A percentile compares a stretch with the other conserved stretches of the same genome.
Evolutionary conservation across 2,797 vertebrate genomes (phyloP).

Genomic region (Xyrichtys novacula): DNA sequence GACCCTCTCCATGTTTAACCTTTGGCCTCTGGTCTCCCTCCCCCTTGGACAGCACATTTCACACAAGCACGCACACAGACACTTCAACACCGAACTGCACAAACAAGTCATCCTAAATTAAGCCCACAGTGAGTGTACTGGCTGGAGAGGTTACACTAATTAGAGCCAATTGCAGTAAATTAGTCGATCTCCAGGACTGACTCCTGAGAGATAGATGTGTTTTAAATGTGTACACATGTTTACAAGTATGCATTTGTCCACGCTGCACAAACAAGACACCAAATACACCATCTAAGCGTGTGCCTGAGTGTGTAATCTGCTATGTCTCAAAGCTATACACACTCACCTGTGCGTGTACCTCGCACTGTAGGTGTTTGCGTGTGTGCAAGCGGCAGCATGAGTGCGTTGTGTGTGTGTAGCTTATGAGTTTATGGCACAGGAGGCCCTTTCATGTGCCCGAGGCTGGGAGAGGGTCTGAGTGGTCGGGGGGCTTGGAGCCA

Average conservation of each 20-base stretch:
- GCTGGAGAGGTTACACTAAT: conserved; percentile 79
- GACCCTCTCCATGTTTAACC: conserved; percentile 84
- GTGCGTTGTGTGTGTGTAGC: conserved; percentile 73
- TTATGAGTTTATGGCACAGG: conserved; percentile 86
- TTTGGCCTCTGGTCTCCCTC: conserved; percentile 77
- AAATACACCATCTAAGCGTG: conserved; percentile 54
- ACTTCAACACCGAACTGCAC: conserved; percentile 46
- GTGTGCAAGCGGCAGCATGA: conserved; percentile 19
- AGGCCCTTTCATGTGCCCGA: conserved; percentile 86
- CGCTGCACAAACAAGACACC: conserved; percentile 40
- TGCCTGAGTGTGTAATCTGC: conserved; percentile 52
- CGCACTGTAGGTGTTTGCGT: conserved; percentile 37
- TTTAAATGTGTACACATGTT: conserved; percentile 57
- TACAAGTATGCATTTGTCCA: conserved; percentile 46
- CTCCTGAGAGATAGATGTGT: conserved; percentile 62
- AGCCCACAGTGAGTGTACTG: conserved; percentile 61
- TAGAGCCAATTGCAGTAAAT: conserved; percentile 78
- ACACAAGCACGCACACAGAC: conserved; percentile 52
- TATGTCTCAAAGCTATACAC: conserved; percentile 35
- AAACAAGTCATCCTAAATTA: conserved; percentile 70
- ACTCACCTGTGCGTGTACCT: conserved; percentile 42
- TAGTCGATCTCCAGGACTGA: conserved; percentile 64
- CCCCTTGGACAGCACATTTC: conserved; percentile 69
- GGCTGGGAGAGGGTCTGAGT: conserved; percentile 87
- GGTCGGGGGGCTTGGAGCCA: conserved; percentile 85